Conservation (phyloP, 35 echinoderm and acorn worm species). For the Strongylocentrotus purpuratus region DNA sequence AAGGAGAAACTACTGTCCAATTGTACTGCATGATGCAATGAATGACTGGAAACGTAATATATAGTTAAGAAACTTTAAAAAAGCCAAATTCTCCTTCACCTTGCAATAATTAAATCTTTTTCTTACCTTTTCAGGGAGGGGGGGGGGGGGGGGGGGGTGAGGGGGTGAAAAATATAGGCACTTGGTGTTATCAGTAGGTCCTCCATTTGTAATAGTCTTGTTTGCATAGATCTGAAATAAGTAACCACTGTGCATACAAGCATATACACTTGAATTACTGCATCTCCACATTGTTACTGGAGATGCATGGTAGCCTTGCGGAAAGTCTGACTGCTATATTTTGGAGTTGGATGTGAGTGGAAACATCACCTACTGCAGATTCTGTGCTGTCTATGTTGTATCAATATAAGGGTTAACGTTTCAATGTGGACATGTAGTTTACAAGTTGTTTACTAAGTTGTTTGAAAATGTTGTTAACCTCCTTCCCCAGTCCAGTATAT, state of each 20-base stretch:
- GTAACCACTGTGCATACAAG: conserved; percentile 41
- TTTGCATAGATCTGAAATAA: conserved; percentile 31
- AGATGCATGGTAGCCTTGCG: background rate
- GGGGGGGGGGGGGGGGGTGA: background rate
- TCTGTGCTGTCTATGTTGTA: background rate
- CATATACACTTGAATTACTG: background rate
- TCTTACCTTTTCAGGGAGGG: background rate
- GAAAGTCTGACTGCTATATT: background rate
- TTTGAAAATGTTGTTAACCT: too few species aligned
- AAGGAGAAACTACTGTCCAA: too few species aligned
- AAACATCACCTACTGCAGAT: background rate
- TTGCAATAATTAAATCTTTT: background rate
- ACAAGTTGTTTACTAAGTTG: too few species aligned
- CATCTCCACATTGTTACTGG: background rate
- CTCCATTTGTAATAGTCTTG: conserved; percentile 17
- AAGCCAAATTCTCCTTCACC: too few species aligned
- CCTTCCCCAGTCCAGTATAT: too few species aligned
- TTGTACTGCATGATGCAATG: too few species aligned
- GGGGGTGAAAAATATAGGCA: background rate
- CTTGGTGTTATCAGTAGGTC: background rate
- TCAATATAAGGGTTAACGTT: too few species aligned
- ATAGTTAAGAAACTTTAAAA: too few species aligned
- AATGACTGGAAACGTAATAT: too few species aligned
- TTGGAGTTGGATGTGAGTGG: background rate
- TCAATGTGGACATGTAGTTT: background rate